Evolutionary conservation across 2,113 vertebrate genomes (phyloP).

Genomic region (Zeus faber): DNA sequence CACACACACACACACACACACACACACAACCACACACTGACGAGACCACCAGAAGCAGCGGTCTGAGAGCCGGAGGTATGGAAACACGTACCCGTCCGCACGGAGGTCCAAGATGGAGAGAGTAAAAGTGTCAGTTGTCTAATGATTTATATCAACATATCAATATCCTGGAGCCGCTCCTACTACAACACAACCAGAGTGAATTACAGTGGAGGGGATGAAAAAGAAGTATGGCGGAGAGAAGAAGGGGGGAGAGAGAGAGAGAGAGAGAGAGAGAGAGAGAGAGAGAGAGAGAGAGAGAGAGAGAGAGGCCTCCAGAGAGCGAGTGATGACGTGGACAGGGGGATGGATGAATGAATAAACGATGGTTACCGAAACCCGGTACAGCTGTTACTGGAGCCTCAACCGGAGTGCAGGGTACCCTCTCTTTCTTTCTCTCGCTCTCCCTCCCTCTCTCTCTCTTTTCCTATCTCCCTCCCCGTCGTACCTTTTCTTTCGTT

Average conservation of each 20-base stretch:
- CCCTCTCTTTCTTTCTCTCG: not conserved
- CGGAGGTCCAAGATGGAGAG: constrained; percentile 27
- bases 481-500: not conserved
- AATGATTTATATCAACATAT: constrained; percentile 39
- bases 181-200: constrained; percentile 13
- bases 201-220: constrained; percentile 3
- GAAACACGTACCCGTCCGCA: constrained; percentile 33
- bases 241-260: not conserved
- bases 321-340: not conserved
- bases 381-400: constrained; percentile 34
- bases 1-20: too few species aligned
- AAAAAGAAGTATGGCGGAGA: not conserved
- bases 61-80: constrained; percentile 29
- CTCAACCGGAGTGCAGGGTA: constrained; percentile 19
- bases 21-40: too few species aligned
- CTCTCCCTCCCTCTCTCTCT: not conserved
- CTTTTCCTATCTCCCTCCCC: not conserved
- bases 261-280: not conserved
- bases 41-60: constrained; percentile 52
- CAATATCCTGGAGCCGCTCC: constrained; percentile 30
- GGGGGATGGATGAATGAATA: constrained; percentile 7
- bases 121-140: constrained; percentile 29
- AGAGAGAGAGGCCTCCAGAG: constrained; percentile 6
- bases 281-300: constrained; percentile 3
- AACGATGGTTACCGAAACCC: constrained; percentile 25